Evolutionary conservation across 1,140 invertebrate species (phyloP).

Genomic region (Scaptodrosophila lebanonensis): DNA sequence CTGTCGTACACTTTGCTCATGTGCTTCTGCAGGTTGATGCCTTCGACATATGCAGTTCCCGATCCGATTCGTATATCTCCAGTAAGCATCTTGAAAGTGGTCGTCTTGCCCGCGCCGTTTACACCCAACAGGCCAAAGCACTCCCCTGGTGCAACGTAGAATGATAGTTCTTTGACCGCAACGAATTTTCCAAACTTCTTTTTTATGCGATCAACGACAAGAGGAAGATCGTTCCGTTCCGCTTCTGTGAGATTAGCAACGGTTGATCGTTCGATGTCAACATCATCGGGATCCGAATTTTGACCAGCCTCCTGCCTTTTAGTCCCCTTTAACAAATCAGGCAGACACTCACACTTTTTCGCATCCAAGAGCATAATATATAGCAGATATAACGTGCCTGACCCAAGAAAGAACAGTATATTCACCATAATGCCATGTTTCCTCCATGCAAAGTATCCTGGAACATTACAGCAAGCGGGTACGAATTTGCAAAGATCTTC

Average conservation of each 20-base stretch:
- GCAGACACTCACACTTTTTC: neutral
- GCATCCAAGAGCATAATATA: neutral
- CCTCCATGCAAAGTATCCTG: neutral
- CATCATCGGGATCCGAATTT: no score
- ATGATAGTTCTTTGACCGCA: conserved; percentile 82
- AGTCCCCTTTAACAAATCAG: no score
- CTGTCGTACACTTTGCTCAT: conserved; percentile 78
- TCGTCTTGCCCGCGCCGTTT: conserved; percentile 90
- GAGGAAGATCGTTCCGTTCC: neutral
- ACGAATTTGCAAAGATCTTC: no score
- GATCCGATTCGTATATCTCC: conserved; percentile 82
- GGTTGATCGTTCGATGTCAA: conserved; percentile 3
- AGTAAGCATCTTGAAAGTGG: conserved; percentile 91
- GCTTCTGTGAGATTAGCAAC: neutral
- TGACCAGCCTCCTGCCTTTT: no score
- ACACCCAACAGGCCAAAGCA: conserved; percentile 94
- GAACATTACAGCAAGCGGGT: neutral
- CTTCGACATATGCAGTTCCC: conserved; percentile 78
- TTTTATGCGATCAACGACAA: conserved; percentile 77
- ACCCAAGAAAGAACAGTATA: no score
- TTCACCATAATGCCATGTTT: neutral
- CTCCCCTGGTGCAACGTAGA: conserved; percentile 79
- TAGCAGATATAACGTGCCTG: neutral
- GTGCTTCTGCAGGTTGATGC: conserved; percentile 77
- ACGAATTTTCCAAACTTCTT: conserved; percentile 81